Evolutionary conservation across 1,140 invertebrate genomes (phyloP).

Genomic region (Rhyzopertha dominica): DNA sequence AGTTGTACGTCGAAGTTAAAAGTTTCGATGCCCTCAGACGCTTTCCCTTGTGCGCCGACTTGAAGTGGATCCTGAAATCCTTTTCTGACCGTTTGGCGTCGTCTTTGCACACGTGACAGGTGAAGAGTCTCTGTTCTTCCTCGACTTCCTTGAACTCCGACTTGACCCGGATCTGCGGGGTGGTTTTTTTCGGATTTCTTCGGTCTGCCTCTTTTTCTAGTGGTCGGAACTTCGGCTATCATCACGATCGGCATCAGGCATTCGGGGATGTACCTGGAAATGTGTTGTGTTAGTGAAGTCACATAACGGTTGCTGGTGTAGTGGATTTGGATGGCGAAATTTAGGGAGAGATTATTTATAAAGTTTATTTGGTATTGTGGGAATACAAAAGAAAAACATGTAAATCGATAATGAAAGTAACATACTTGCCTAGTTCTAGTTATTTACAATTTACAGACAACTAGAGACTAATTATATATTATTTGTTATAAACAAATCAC

Average conservation of each 20-base stretch:
- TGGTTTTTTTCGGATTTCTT: constrained; percentile 15
- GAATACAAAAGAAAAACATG: too few relatives aligned
- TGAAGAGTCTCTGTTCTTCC: constrained; percentile 10
- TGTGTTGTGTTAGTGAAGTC: too few relatives aligned
- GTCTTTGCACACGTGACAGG: constrained; percentile 29
- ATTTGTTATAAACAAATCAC: too few relatives aligned
- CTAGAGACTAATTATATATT: too few relatives aligned
- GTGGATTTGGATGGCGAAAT: too few relatives aligned
- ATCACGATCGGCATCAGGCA: constrained; percentile 22
- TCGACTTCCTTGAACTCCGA: not conserved
- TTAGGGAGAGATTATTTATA: too few relatives aligned
- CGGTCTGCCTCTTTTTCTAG: constrained; percentile 23
- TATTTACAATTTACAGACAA: too few relatives aligned
- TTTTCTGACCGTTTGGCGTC: constrained; percentile 20
- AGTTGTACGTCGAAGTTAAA: constrained; percentile 53
- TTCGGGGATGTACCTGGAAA: constrained; percentile 19
- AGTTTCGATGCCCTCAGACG: constrained; percentile 23
- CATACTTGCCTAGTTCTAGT: too few relatives aligned
- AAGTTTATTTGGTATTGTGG: too few relatives aligned
- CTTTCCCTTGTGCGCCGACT: constrained; percentile 26
- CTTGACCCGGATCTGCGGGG: not conserved
- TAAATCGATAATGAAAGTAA: too few relatives aligned
- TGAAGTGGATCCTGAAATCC: constrained; percentile 28
- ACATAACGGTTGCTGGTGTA: too few relatives aligned
- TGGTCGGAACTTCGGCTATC: constrained; percentile 15